Percentiles rank a stretch among this genome's conserved stretches.
These are phyloP conservation scores for Hirtodrosophila trivittata DNA, from an alignment of 2,888 invertebrate species.

Conservation along the genomic window DNA sequence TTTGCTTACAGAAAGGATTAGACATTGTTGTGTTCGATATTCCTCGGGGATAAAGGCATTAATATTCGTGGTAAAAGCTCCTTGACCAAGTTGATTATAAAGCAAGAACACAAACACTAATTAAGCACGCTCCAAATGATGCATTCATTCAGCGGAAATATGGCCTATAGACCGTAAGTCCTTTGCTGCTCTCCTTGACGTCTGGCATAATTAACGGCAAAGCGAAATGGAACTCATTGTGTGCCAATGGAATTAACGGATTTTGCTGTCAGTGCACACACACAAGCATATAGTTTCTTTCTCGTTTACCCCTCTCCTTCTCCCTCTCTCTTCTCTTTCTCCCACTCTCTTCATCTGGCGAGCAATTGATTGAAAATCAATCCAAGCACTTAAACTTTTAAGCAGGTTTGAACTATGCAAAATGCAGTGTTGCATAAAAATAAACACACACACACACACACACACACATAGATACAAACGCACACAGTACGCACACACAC, in stretches of 20 bases:
- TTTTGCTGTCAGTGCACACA: constrained; percentile 29
- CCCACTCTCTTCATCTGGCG: constrained; percentile 4
- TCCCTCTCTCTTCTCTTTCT: background rate
- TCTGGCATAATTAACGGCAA: constrained; percentile 48
- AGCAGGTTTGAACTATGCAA: constrained; percentile 73
- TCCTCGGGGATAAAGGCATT: constrained; percentile 13
- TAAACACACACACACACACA: constrained; percentile 48
- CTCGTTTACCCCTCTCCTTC: too few relatives aligned
- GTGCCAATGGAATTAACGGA: constrained; percentile 42
- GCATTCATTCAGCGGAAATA: constrained; percentile 20
- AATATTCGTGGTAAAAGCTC: constrained; percentile 20
- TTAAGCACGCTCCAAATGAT: constrained; percentile 46
- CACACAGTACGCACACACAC: constrained; percentile 19
- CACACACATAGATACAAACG: constrained; percentile 16
- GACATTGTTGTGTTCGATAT: too few relatives aligned
- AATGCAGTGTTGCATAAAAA: constrained; percentile 75
- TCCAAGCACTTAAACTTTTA: constrained; percentile 71
- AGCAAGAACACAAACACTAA: constrained; percentile 32
- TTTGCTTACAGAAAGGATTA: too few relatives aligned
- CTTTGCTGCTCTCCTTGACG: background rate
- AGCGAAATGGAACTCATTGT: constrained; percentile 32
- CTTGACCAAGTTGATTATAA: constrained; percentile 24
- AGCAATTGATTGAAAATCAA: constrained; percentile 72
- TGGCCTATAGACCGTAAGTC: constrained; percentile 10
- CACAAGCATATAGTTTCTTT: background rate